Evolutionary conservation across 2,797 vertebrate species (phyloP).

Genomic region (Malacoraja senta): DNA sequence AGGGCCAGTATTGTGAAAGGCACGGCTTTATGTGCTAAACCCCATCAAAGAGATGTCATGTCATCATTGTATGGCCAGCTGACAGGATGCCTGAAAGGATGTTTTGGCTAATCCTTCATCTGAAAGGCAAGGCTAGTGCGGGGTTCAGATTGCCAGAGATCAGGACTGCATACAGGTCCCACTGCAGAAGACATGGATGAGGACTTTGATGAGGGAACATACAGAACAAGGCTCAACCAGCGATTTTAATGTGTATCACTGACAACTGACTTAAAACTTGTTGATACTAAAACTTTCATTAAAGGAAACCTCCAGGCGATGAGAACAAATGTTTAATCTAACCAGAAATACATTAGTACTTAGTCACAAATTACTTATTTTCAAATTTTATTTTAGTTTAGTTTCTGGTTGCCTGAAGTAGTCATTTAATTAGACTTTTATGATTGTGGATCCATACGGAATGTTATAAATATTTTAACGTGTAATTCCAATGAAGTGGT

Average conservation of each 20-base stretch:
- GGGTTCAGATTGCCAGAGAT: no score
- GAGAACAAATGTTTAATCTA: conserved; percentile 4
- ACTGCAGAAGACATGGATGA: no score
- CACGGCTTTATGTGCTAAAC: no score
- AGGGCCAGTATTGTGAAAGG: no score
- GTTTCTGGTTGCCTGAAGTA: conserved; percentile 2
- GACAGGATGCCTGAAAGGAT: no score
- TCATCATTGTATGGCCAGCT: no score
- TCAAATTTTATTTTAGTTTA: background rate
- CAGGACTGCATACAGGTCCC: no score
- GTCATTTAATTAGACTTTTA: conserved; percentile 18
- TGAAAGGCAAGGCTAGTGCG: no score
- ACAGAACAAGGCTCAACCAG: no score
- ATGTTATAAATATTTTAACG: background rate
- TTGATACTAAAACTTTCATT: background rate
- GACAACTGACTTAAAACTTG: conserved; percentile 23
- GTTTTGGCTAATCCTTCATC: no score
- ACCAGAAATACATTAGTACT: conserved; percentile 12
- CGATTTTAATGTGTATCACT: background rate
- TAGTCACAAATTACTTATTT: background rate
- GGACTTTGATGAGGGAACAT: no score
- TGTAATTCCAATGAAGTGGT: background rate
- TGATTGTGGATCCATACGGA: background rate
- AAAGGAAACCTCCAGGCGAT: conserved; percentile 1
- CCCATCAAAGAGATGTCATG: no score